Percentiles rank a stretch among this genome's conserved stretches.
Evolutionary conservation across 2,888 invertebrate genomes (phyloP).

Genomic region (Agrilus biguttatus): DNA sequence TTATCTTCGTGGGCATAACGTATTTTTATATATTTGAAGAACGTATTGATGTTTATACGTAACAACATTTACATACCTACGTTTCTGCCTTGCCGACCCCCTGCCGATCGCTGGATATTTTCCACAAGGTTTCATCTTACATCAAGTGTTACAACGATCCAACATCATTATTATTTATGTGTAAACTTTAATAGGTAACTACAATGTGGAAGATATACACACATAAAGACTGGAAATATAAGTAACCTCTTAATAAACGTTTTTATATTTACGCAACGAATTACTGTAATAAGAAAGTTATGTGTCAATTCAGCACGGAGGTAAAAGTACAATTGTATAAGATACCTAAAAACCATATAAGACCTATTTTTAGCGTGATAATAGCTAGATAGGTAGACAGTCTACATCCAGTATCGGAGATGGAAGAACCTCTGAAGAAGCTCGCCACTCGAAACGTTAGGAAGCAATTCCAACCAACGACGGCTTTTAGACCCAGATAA

Average conservation of each 20-base stretch:
- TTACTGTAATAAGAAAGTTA: neutral
- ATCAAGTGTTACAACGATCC: conserved; percentile 13
- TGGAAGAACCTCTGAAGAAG: too few species aligned
- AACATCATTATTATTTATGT: conserved; percentile 20
- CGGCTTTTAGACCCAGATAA: too few species aligned
- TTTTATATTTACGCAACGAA: neutral
- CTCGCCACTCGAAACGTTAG: too few species aligned
- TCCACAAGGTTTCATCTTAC: conserved; percentile 23
- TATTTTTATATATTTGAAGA: conserved; percentile 3
- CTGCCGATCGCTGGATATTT: conserved; percentile 17
- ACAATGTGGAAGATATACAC: neutral
- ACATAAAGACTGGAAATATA: neutral
- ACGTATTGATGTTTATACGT: conserved; percentile 11
- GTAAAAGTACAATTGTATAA: too few species aligned
- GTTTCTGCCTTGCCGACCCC: conserved; percentile 14
- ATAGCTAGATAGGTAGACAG: too few species aligned
- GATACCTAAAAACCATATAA: too few species aligned
- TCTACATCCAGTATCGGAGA: too few species aligned
- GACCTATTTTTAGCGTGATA: too few species aligned
- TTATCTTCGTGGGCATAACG: neutral
- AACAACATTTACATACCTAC: conserved; percentile 21
- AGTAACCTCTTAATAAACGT: neutral
- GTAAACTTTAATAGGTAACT: conserved; percentile 10
- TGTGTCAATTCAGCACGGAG: neutral
- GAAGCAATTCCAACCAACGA: too few species aligned